These are phyloP conservation scores for Brachyopa scutellaris DNA, from an alignment of 2,888 invertebrate species.

Conservation along the genomic window DNA sequence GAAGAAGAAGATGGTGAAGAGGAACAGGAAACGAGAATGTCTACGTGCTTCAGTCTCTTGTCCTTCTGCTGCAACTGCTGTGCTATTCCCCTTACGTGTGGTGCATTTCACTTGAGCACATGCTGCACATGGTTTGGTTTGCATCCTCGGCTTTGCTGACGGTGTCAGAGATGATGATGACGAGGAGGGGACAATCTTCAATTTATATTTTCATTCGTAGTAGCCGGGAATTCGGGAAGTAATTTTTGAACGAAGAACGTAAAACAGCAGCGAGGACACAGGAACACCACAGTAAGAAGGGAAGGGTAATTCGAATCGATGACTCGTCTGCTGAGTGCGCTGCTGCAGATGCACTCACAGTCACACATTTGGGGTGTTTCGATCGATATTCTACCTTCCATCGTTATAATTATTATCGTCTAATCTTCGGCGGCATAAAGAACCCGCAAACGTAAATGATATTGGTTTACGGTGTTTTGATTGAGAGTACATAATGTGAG, in stretches of 20 bases:
- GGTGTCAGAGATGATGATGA: constrained; percentile 24
- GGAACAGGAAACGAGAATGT: constrained; percentile 20
- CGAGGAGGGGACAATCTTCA: constrained; percentile 48
- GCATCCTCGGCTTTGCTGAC: neutral
- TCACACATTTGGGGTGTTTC: constrained; percentile 50
- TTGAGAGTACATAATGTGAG: neutral
- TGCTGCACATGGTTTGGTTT: constrained; percentile 33
- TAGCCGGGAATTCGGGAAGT: constrained; percentile 45
- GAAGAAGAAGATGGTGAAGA: constrained; percentile 13
- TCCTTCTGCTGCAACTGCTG: constrained; percentile 42
- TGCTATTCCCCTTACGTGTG: constrained; percentile 6
- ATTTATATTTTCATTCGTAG: constrained; percentile 50
- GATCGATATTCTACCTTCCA: constrained; percentile 58
- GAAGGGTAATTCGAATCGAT: constrained; percentile 57
- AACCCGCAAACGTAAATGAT: constrained; percentile 12
- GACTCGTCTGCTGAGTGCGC: constrained; percentile 30
- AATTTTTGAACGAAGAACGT: constrained; percentile 15
- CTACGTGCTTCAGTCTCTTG: constrained; percentile 17
- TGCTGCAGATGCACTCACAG: constrained; percentile 7
- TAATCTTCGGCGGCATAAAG: constrained; percentile 29
- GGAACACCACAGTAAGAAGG: constrained; percentile 5
- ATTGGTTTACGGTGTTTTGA: constrained; percentile 13
- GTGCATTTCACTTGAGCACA: constrained; percentile 29
- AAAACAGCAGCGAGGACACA: neutral
- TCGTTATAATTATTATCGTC: neutral